Percentiles rank a stretch among this genome's conserved stretches.
These are phyloP conservation scores for Geodia barretti DNA, from an alignment of 37 sponge, comb jelly and placozoan genomes.

Conservation along the genomic window DNA sequence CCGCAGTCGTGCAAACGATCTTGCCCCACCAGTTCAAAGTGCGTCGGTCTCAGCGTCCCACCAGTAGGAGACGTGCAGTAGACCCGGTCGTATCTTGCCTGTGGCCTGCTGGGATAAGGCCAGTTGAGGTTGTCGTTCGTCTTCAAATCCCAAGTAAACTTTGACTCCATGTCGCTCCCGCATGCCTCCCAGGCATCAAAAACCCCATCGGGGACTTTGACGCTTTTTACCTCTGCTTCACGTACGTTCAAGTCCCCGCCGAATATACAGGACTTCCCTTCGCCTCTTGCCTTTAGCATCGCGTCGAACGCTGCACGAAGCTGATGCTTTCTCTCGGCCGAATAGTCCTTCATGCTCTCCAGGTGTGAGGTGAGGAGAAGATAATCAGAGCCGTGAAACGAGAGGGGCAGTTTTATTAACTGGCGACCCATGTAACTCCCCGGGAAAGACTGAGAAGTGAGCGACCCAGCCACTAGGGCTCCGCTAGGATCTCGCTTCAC, in stretches of 20 bases:
- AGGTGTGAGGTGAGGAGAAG: conserved; percentile 73
- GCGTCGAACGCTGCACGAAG: conserved; percentile 32
- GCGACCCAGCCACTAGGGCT: not conserved
- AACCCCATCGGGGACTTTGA: conserved; percentile 36
- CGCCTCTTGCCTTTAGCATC: not conserved
- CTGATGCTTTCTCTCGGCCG: conserved; percentile 54
- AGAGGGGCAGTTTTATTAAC: conserved; percentile 43
- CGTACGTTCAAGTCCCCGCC: conserved; percentile 83
- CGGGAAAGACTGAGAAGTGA: conserved; percentile 29
- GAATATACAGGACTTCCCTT: conserved; percentile 47
- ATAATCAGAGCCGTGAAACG: conserved; percentile 23
- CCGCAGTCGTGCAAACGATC: conserved; percentile 42
- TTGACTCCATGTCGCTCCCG: conserved; percentile 36
- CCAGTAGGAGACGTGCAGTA: conserved; percentile 43
- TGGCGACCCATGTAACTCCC: conserved; percentile 68
- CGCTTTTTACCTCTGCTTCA: conserved; percentile 61
- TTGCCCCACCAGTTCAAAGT: conserved; percentile 71
- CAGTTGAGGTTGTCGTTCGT: conserved; percentile 62
- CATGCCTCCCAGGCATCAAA: conserved; percentile 80
- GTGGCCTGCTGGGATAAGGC: conserved; percentile 20
- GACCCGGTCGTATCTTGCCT: conserved; percentile 69
- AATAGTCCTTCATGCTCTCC: conserved; percentile 69
- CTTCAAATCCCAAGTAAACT: conserved; percentile 77
- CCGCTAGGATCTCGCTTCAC: conserved; percentile 24
- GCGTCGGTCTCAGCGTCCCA: not conserved